A percentile compares a stretch with the other conserved stretches of the same genome.
Conservation (phyloP, 2,113 vertebrate species). For the Puntigrus tetrazona region DNA sequence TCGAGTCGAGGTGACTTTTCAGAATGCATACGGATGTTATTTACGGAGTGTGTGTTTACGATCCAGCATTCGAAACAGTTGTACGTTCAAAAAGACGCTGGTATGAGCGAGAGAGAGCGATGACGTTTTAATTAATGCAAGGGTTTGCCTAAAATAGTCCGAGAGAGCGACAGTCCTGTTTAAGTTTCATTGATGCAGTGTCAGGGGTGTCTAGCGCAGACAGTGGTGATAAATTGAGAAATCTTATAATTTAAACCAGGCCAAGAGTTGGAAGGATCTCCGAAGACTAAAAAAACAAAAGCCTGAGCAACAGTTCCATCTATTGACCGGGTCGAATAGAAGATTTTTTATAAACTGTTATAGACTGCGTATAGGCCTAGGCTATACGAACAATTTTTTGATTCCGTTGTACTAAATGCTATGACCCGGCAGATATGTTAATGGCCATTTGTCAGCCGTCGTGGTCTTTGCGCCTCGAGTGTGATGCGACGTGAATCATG, state of each 20-base stretch:
- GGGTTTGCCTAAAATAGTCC: not conserved
- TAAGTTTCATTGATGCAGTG: not conserved
- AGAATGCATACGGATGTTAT: not conserved
- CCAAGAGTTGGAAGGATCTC: not conserved
- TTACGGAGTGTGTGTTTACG: not conserved
- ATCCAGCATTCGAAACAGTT: not conserved
- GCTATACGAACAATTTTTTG: no score
- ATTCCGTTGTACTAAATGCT: not conserved
- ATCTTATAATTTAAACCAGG: constrained; percentile 1
- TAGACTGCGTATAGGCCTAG: no score
- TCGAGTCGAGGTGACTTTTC: not conserved
- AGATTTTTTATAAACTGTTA: not conserved
- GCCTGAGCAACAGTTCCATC: constrained; percentile 72
- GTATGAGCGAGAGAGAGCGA: not conserved
- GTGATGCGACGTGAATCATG: constrained; percentile 29
- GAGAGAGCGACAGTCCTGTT: not conserved
- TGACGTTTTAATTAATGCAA: not conserved
- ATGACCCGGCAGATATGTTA: not conserved
- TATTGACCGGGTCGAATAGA: constrained; percentile 52
- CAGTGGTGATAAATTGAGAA: not conserved
- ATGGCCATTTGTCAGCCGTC: constrained; percentile 25
- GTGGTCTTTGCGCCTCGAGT: constrained; percentile 1
- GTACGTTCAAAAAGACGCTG: not conserved
- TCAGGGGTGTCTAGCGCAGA: not conserved
- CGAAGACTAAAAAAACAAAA: not conserved